Evolutionary conservation across 2,888 invertebrate species (phyloP), one percentile per base, ranked within the genome.

Genomic region (Lobophora halterata): DNA sequence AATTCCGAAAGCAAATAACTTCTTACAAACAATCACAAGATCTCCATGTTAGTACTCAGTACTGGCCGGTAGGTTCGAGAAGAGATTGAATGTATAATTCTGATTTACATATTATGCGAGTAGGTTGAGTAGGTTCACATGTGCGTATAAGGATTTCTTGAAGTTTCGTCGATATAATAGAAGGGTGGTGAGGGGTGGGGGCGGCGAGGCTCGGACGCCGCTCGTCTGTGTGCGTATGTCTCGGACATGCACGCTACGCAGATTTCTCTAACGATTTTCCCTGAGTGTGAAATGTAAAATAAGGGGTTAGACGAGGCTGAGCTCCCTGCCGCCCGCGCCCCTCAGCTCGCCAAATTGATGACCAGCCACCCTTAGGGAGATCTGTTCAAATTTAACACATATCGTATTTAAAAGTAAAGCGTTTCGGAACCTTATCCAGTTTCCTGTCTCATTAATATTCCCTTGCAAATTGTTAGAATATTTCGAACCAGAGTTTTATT

Each of bases 261-360:
- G 86, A 87, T 87, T 87, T 87, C 86, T 82, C 85, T 86, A 86
- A 87, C 86, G 86, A 86, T 86, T 87, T 87, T 87, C 86, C 85
- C 83, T 77, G 83, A 87, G 86, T 87, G 86, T 87, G 86, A 87
- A 87, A 87, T 87, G 86, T 86, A 87, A 87, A 87, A 86, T 86
- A 83, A 86, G 85, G 86, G 86, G 86, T 88, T 85, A 87, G 79
- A 75, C 75, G 78, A 76, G 77, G 74, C 79, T 70, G 67, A 69
- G 69, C 71, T 72, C 65, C 50, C 52, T 63, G 54, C 61, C 57
- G 58, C 61, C 57, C 65, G 54, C 62, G 42, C 60, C 59, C 61
- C 61, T 55, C 51, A 48, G 49, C 71, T 69, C 70, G 75, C 81
- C 76, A 83, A 86, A 87, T 85, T 87, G 83, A 81, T 85, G 85